Conservation (phyloP, 2,888 invertebrate genomes). For the Lasioglossum lativentre region DNA sequence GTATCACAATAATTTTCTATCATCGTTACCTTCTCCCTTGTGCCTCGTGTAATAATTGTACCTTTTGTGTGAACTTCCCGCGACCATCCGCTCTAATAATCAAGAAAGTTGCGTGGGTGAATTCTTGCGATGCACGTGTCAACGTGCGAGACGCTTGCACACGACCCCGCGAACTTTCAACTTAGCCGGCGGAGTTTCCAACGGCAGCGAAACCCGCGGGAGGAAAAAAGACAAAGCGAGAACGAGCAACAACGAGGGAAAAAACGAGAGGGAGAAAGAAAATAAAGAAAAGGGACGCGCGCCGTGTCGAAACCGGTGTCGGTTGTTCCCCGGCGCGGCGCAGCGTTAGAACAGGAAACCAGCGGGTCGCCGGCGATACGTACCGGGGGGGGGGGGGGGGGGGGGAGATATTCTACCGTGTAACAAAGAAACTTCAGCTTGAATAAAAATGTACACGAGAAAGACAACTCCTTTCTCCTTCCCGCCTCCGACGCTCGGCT, state of each 20-base stretch:
- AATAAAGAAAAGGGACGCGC: background rate
- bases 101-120: background rate
- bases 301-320: conserved; percentile 10
- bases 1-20: too few relatives aligned
- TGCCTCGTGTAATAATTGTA: background rate
- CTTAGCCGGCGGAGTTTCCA: background rate
- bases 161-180: conserved; percentile 7
- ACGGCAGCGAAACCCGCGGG: background rate
- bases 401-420: background rate
- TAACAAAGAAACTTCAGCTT: conserved; percentile 18
- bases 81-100: conserved; percentile 19
- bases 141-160: background rate
- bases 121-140: background rate
- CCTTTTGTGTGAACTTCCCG: background rate
- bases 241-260: background rate
- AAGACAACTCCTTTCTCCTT: conserved; percentile 4
- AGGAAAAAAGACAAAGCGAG: background rate
- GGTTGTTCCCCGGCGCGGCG: conserved; percentile 10
- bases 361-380: background rate
- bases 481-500: background rate
- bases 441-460: conserved; percentile 8
- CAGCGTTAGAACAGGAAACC: background rate
- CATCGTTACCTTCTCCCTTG: too few relatives aligned
- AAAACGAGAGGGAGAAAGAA: background rate
- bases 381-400: background rate